These are phyloP conservation scores for Muntiacus muntjak DNA, from an alignment of 2,113 vertebrate species.

Conservation along the genomic window DNA sequence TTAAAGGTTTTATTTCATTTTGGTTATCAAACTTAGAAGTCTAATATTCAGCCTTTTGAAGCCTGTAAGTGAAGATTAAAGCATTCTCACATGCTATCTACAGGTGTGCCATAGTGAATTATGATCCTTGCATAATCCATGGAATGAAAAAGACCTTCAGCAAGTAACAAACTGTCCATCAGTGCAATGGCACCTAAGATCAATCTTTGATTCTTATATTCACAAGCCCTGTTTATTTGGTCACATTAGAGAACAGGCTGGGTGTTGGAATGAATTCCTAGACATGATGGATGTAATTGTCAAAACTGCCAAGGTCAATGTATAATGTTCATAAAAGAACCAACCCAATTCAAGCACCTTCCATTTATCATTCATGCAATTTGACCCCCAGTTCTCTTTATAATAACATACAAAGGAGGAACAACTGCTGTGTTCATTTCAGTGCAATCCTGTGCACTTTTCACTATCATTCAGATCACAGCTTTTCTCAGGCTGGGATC, in stretches of 20 bases:
- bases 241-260: constrained; percentile 85
- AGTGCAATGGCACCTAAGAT: constrained; percentile 86
- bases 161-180: constrained; percentile 86
- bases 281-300: constrained; percentile 96
- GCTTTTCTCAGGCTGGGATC: constrained; percentile 80
- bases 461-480: constrained; percentile 84
- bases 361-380: constrained; percentile 93
- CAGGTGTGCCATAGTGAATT: constrained; percentile 80
- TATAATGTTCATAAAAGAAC: constrained; percentile 87
- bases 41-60: constrained; percentile 73
- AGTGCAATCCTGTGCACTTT: constrained; percentile 86
- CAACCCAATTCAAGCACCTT: constrained; percentile 90
- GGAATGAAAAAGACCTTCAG: constrained; percentile 83
- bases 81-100: constrained; percentile 74
- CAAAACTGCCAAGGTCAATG: constrained; percentile 97
- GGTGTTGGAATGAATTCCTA: constrained; percentile 92
- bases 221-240: constrained; percentile 93
- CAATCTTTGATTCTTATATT: constrained; percentile 91
- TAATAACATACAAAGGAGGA: constrained; percentile 91
- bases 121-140: constrained; percentile 77
- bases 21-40: constrained; percentile 76
- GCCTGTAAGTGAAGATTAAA: constrained; percentile 79
- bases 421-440: constrained; percentile 91
- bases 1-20: constrained; percentile 77
- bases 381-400: constrained; percentile 92